Conservation (phyloP, 1,140 invertebrate species). For the Augochlora pura region DNA sequence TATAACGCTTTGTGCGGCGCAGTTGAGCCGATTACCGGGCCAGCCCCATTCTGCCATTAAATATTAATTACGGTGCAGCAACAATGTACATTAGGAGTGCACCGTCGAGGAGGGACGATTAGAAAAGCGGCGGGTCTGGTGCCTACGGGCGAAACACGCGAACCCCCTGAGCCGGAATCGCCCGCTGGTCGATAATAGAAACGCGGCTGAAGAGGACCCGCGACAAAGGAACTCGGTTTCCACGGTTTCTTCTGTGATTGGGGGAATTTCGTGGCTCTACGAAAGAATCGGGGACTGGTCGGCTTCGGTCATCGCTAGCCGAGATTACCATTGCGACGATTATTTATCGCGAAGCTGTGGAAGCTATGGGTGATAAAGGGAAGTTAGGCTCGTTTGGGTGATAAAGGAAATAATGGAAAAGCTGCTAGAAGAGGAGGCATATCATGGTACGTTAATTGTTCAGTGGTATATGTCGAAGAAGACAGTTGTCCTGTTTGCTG, state of each 20-base stretch:
- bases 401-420: neutral
- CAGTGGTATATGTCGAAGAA: too few relatives aligned
- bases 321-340: neutral
- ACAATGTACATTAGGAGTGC: slow-evolving; percentile 13
- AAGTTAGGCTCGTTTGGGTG: too few relatives aligned
- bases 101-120: neutral
- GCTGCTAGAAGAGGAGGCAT: too few relatives aligned
- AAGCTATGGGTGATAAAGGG: too few relatives aligned
- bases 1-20: slow-evolving; percentile 44
- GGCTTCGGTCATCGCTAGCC: neutral
- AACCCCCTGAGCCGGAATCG: neutral
- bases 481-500: too few relatives aligned
- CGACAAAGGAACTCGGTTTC: slow-evolving; percentile 28
- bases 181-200: slow-evolving; percentile 34
- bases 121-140: slow-evolving; percentile 11
- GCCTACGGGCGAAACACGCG: too few relatives aligned
- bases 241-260: slow-evolving; percentile 11
- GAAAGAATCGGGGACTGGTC: slow-evolving; percentile 17
- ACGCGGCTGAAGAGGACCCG: neutral
- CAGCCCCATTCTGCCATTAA: slow-evolving; percentile 44
- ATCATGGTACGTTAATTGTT: too few relatives aligned
- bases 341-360: slow-evolving; percentile 21
- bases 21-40: slow-evolving; percentile 57
- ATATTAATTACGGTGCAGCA: slow-evolving; percentile 57
- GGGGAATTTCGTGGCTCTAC: neutral